phyloP scores from a whole-genome alignment of 2,113 vertebrate genomes.

The cat (Felis catus) region DNA sequence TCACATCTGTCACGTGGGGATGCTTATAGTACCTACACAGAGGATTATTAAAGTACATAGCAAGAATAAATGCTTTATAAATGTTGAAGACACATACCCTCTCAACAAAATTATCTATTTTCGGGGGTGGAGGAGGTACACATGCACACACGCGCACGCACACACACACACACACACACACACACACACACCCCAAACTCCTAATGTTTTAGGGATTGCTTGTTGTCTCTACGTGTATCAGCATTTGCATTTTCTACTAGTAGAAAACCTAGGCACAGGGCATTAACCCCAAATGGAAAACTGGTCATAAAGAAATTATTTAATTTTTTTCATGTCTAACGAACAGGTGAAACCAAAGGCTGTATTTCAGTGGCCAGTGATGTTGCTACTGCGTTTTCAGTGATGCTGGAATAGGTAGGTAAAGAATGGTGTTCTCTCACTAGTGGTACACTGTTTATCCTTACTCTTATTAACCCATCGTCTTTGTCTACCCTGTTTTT shows the following conservation, averaged over 20 bases:
- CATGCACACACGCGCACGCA: rapidly evolving
- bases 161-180: not conserved
- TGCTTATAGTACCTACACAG: too few species aligned
- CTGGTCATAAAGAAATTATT: not conserved
- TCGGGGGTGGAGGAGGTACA: not conserved
- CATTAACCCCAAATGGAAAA: not conserved
- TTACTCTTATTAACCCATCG: not conserved
- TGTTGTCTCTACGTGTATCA: not conserved
- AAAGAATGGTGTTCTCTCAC: not conserved
- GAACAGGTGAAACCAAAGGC: not conserved
- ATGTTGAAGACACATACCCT: not conserved
- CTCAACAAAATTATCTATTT: not conserved
- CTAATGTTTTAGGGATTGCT: not conserved
- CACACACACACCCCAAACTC: not conserved
- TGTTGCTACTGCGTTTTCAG: not conserved
- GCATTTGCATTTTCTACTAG: not conserved
- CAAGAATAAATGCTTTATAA: not conserved
- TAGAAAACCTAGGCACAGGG: not conserved
- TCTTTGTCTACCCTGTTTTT: not conserved
- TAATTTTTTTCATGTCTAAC: not conserved
- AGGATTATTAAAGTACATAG: not conserved
- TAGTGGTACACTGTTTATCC: not conserved
- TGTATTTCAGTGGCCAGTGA: not conserved
- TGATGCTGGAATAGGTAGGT: rapidly evolving
- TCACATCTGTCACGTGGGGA: not conserved